phyloP scores from a whole-genome alignment of 1,140 invertebrate genomes.

The Bombus sylvicola region DNA sequence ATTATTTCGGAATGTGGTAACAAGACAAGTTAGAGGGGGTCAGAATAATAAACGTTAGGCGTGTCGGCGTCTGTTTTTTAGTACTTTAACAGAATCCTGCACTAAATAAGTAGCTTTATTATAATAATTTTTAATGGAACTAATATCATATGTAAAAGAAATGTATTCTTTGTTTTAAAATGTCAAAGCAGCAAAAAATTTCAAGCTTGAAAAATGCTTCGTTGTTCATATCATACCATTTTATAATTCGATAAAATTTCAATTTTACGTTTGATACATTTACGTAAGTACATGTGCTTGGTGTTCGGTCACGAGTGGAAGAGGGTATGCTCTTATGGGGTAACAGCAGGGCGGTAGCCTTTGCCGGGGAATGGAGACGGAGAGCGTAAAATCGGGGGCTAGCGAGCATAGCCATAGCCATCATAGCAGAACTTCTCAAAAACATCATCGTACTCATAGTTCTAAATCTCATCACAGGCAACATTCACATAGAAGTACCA shows the following conservation, averaged over 20 bases:
- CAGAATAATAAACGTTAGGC: conserved; percentile 75
- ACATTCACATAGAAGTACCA: conserved; percentile 81
- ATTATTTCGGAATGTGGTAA: conserved; percentile 66
- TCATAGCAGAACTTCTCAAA: conserved; percentile 76
- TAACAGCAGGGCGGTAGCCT: conserved; percentile 73
- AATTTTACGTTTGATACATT: conserved; percentile 19
- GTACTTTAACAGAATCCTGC: background rate
- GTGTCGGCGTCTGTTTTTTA: conserved; percentile 75
- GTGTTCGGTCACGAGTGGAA: conserved; percentile 33
- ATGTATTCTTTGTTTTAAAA: background rate
- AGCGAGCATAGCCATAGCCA: conserved; percentile 82
- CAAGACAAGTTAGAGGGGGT: conserved; percentile 59
- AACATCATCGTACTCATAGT: conserved; percentile 78
- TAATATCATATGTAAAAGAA: background rate
- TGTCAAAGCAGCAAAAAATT: conserved; percentile 4
- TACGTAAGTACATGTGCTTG: conserved; percentile 53
- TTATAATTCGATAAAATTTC: conserved; percentile 20
- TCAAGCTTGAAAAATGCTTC: conserved; percentile 41
- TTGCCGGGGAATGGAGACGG: conserved; percentile 81
- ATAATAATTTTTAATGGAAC: conserved; percentile 4
- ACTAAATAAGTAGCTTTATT: background rate
- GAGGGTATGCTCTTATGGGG: conserved; percentile 73
- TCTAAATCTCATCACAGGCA: conserved; percentile 80
- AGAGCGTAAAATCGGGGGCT: conserved; percentile 81
- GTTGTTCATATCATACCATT: background rate